Evolutionary conservation across 2,888 invertebrate species (phyloP).

Genomic region (Chloroclystis v-ata): DNA sequence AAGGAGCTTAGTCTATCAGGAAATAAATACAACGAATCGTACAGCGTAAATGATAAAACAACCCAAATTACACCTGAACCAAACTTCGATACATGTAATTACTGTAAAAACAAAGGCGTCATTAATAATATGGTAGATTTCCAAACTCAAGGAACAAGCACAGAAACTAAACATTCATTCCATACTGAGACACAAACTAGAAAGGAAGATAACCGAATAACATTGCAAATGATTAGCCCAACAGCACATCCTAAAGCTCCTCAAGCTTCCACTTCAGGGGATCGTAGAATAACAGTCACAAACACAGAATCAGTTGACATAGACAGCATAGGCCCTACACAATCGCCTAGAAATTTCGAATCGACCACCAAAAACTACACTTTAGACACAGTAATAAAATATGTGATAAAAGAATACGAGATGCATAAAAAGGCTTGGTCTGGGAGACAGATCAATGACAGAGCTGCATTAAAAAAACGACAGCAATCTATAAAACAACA

Average conservation of each 20-base stretch:
- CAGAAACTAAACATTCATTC: neutral
- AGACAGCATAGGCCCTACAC: slow-evolving; percentile 38
- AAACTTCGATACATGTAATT: slow-evolving; percentile 21
- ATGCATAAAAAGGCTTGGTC: neutral
- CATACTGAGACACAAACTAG: slow-evolving; percentile 5
- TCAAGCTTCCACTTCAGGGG: neutral
- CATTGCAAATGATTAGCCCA: slow-evolving; percentile 3
- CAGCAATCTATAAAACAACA: neutral
- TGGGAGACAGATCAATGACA: neutral
- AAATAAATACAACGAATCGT: slow-evolving; percentile 47
- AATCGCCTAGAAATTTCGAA: slow-evolving; percentile 36
- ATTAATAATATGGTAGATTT: slow-evolving; percentile 16
- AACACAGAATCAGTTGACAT: slow-evolving; percentile 22
- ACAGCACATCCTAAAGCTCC: slow-evolving; percentile 20
- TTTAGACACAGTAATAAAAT: neutral
- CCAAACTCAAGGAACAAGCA: slow-evolving; percentile 13
- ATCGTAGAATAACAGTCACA: slow-evolving; percentile 17
- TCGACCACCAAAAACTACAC: slow-evolving; percentile 42
- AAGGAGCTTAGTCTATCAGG: slow-evolving; percentile 53
- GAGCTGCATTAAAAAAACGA: neutral
- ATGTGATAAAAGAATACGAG: neutral
- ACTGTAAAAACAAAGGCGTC: slow-evolving; percentile 1
- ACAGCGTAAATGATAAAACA: slow-evolving; percentile 31
- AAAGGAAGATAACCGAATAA: neutral
- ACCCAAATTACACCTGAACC: slow-evolving; percentile 31